Base-by-base conservation (phyloP, 2,113 vertebrate species). In the Ranitomeya imitator region DNA sequence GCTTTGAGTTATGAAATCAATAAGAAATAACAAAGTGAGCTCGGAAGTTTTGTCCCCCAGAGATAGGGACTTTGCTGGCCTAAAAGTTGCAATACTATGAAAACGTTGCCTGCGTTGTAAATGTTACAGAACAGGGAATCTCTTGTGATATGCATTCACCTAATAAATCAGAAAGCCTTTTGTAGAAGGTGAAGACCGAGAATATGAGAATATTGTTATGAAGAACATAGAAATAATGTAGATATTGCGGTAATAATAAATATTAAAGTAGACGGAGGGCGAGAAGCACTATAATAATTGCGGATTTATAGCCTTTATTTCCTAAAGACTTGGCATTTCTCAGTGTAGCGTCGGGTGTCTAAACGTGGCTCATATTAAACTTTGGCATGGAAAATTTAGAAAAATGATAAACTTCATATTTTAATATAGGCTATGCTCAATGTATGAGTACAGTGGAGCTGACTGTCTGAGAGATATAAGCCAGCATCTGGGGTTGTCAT, bases 31-130 rank as follows among this genome's bases (percentile, higher is more conserved):
- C 18, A 69, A 82, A 59, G 23, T 73, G 67, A 51, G 59, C 37
- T 65, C 67, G 23, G 69, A 73, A 63, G 8, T 74, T 83, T 76
- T 67, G 83, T 1, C 67, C 79, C 54, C 37, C 11, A 15, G 67
- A 61, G 79, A 82, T 76, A 74, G 15, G 0, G 14, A 74, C 73
- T 88, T 74, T 74, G 5, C 14, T 59, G 52, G 78, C 31, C 14
- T 81, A n/a, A 71, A 74, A 61, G 26, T 67, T 60, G 31, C 19
- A 82, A 88, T 88, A 88, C 52, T 83, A n/a, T 63, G 45, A 88
- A 55, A 21, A 51, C 45, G 59, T 45, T 83, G 78, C 21, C 79
- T 82, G 51, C 51, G 10, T 71, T 59, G 76, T 87, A 57, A 86
- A 51, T 54, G 52, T 80, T 59, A 81, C 12, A 57, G 15, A 81